Conservation (phyloP, 2,888 invertebrate genomes). For the Caprella mutica region DNA sequence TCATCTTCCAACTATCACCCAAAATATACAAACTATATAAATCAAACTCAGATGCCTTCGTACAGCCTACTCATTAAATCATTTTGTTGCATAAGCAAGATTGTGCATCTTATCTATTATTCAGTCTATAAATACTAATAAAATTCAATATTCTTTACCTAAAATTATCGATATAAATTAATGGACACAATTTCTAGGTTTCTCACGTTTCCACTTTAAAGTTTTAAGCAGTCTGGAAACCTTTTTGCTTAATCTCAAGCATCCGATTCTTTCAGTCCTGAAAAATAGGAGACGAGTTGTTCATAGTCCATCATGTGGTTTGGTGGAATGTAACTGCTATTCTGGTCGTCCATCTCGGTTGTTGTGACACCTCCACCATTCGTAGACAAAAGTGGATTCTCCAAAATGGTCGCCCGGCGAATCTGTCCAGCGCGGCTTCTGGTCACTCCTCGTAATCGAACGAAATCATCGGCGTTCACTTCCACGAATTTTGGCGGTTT, state of each 20-base stretch:
- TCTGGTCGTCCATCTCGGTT: conserved; percentile 33
- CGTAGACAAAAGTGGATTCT: conserved; percentile 72
- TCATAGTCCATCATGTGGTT: conserved; percentile 71
- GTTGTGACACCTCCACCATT: conserved; percentile 38
- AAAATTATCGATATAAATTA: no score
- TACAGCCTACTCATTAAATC: no score
- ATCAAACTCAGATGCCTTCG: no score
- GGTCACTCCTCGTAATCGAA: conserved; percentile 25
- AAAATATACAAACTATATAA: no score
- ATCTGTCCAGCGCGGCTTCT: conserved; percentile 47
- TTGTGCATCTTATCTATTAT: no score
- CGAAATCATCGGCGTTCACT: conserved; percentile 28
- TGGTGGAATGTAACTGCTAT: conserved; percentile 29
- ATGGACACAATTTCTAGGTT: no score
- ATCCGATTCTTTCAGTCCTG: conserved; percentile 80
- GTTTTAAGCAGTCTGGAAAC: no score
- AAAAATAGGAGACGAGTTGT: conserved; percentile 95
- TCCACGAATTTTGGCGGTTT: conserved; percentile 25
- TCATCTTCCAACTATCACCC: no score
- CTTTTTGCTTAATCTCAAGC: conserved; percentile 42
- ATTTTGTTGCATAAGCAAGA: no score
- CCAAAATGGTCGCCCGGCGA: conserved; percentile 72
- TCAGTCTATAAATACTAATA: no score
- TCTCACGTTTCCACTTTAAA: no score
- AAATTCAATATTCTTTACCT: no score